Percentiles rank a stretch among this genome's conserved stretches.
Evolutionary conservation across 2,113 vertebrate genomes (phyloP).

Genomic region (Neomonachus schauinslandi): DNA sequence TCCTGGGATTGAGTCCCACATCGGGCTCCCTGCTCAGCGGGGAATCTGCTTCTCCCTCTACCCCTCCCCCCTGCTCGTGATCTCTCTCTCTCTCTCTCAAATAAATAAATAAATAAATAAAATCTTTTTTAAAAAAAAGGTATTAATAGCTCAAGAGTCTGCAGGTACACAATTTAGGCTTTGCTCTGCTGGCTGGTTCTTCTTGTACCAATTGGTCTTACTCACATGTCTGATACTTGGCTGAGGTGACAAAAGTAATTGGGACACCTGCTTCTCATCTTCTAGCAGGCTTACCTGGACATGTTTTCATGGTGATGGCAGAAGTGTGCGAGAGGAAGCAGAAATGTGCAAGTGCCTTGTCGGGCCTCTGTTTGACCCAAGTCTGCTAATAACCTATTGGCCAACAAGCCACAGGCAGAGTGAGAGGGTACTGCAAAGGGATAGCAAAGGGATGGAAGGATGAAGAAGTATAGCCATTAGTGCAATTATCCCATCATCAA

Average conservation of each 20-base stretch:
- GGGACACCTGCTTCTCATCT: not conserved
- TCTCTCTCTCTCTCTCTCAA: not conserved
- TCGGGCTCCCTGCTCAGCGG: not conserved
- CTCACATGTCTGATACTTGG: not conserved
- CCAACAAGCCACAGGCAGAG: not conserved
- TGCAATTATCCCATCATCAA: not conserved
- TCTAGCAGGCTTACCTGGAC: not conserved
- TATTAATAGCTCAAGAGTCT: not conserved
- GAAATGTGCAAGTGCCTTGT: not conserved
- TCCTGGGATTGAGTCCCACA: fast-evolving
- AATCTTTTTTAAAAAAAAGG: not conserved
- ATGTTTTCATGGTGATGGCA: not conserved
- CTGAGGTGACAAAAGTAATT: not conserved
- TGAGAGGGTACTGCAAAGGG: not conserved
- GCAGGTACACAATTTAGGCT: not conserved
- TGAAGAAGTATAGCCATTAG: not conserved
- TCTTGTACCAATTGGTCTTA: not conserved
- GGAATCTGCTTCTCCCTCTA: not conserved
- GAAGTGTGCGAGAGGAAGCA: not conserved
- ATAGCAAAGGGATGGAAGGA: not conserved
- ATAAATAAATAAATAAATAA: not conserved
- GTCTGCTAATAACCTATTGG: not conserved
- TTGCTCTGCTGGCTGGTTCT: not conserved
- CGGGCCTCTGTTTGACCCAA: not conserved
- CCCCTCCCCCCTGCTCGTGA: no score